phyloP scores from a whole-genome alignment of 2,797 vertebrate species.

The Hyperoplus lanceolatus region DNA sequence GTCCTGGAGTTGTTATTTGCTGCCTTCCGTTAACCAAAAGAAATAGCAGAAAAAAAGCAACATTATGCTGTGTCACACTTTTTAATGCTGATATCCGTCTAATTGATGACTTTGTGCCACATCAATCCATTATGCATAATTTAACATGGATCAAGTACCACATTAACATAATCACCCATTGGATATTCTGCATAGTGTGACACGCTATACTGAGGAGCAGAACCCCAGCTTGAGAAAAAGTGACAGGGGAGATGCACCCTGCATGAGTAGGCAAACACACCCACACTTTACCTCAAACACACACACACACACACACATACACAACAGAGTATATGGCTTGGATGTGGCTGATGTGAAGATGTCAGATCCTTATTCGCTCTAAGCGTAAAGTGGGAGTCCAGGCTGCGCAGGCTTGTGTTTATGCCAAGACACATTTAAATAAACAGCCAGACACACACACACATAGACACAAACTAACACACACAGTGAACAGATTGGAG shows the following conservation, averaged over 20 bases:
- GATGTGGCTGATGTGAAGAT: constrained; percentile 84
- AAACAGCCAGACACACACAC: constrained; percentile 59
- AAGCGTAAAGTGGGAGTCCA: constrained; percentile 82
- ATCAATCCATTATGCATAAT: constrained; percentile 92
- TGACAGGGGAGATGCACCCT: constrained; percentile 79
- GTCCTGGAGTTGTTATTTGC: constrained; percentile 47
- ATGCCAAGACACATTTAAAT: constrained; percentile 75
- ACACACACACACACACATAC: constrained; percentile 33
- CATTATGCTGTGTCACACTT: constrained; percentile 85
- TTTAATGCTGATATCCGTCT: constrained; percentile 87
- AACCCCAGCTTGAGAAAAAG: constrained; percentile 78
- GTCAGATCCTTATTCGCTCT: constrained; percentile 83
- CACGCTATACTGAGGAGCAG: constrained; percentile 80
- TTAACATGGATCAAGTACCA: constrained; percentile 89
- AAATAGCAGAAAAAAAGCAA: constrained; percentile 57
- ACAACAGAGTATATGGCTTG: constrained; percentile 35
- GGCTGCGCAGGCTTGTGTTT: constrained; percentile 73
- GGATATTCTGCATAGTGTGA: constrained; percentile 87
- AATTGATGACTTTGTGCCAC: constrained; percentile 91
- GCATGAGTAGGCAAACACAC: constrained; percentile 80
- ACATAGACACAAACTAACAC: constrained; percentile 37
- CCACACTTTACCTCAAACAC: constrained; percentile 46
- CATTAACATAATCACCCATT: constrained; percentile 90
- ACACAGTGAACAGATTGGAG: constrained; percentile 77
- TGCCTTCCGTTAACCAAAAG: constrained; percentile 43